Conservation (phyloP, 2,797 vertebrate genomes). For the Chrysocyon brachyurus region DNA sequence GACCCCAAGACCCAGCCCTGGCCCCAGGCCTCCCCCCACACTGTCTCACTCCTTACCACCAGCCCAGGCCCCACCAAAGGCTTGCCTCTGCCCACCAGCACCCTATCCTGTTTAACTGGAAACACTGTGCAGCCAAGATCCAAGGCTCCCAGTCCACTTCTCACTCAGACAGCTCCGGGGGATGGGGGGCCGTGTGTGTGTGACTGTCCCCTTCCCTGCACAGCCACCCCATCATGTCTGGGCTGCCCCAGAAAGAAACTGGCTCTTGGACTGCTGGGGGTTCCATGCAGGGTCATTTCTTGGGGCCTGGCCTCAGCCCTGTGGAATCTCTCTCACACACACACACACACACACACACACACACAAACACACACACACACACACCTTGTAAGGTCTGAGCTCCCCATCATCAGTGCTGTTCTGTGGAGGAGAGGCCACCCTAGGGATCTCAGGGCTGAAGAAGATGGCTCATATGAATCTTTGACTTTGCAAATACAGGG, state of each 20-base stretch:
- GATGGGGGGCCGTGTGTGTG: too few species aligned
- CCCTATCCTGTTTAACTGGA: not conserved
- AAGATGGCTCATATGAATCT: not conserved
- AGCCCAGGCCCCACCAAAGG: not conserved
- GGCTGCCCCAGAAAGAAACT: not conserved
- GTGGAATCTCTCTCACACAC: not conserved
- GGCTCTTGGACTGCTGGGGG: too few species aligned
- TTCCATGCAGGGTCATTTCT: not conserved
- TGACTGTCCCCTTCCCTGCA: not conserved
- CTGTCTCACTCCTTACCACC: not conserved
- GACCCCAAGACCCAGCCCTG: not conserved
- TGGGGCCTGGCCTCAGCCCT: not conserved
- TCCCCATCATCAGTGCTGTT: not conserved
- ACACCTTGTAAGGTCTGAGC: too few species aligned
- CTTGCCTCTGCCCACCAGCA: fast-evolving
- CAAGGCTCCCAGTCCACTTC: too few species aligned
- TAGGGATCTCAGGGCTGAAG: not conserved
- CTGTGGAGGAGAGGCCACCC: not conserved
- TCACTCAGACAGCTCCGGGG: not conserved
- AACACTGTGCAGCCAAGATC: not conserved
- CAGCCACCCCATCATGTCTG: not conserved
- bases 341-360: not conserved
- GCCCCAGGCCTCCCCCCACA: too few species aligned
- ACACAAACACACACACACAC: not conserved
- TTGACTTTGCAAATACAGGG: not conserved